Evolutionary conservation across 2,113 vertebrate species (phyloP).

Genomic region (Uropsilus gracilis): DNA sequence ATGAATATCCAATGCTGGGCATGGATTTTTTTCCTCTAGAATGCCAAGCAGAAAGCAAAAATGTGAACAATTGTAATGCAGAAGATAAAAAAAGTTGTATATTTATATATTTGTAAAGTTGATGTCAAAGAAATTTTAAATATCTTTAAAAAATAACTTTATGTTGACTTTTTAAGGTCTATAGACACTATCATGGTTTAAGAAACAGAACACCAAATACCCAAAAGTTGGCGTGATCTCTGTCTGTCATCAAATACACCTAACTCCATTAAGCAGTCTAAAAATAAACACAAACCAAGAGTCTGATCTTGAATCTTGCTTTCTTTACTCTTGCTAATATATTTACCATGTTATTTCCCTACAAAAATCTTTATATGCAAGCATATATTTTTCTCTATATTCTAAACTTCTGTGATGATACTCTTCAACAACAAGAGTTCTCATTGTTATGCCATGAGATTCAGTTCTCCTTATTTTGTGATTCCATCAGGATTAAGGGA

Average conservation of each 20-base stretch:
- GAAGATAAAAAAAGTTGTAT: not conserved
- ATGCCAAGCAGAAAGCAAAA: not conserved
- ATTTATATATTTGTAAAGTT: not conserved
- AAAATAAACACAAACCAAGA: not conserved
- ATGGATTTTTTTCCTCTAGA: not conserved
- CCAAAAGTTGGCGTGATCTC: not conserved
- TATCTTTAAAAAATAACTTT: not conserved
- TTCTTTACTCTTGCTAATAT: not conserved
- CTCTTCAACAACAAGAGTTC: constrained; percentile 16
- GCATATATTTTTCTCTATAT: not conserved
- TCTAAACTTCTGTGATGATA: not conserved
- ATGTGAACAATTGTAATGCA: not conserved
- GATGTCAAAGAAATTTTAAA: not conserved
- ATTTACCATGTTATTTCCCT: not conserved
- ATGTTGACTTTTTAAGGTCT: not conserved
- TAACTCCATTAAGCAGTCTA: not conserved
- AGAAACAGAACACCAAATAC: not conserved
- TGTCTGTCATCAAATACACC: not conserved
- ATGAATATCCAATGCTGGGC: not conserved
- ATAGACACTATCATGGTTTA: not conserved
- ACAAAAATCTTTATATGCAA: not conserved
- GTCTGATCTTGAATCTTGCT: not conserved
- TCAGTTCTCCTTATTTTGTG: not conserved
- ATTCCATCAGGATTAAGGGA: not conserved
- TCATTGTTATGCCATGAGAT: not conserved